Evolutionary conservation across 2,888 invertebrate genomes (phyloP).

Genomic region (Brachynemurus nebulosus): DNA sequence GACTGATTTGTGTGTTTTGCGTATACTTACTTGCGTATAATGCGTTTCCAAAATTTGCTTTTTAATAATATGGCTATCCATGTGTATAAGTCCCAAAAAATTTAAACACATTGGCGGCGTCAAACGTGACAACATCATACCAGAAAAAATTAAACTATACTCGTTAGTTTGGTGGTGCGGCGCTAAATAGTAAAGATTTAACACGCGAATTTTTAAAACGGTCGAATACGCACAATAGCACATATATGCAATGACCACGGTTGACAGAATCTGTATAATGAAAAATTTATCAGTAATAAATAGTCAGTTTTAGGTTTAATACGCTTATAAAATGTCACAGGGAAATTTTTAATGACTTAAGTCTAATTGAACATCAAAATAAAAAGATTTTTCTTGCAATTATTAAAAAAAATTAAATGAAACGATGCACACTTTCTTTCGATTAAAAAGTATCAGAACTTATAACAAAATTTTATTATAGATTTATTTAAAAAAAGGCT

Average conservation of each 20-base stretch:
- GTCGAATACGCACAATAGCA: constrained; percentile 98
- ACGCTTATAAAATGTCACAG: too few species aligned
- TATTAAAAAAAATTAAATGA: too few species aligned
- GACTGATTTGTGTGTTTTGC: too few species aligned
- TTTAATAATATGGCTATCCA: constrained; percentile 91
- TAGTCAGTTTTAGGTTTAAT: too few species aligned
- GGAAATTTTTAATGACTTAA: too few species aligned
- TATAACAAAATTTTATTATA: too few species aligned
- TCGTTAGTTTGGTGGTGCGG: constrained; percentile 98
- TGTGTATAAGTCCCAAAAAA: constrained; percentile 92
- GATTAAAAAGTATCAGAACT: too few species aligned
- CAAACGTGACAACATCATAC: constrained; percentile 93
- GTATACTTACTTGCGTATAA: constrained; percentile 73
- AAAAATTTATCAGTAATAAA: too few species aligned
- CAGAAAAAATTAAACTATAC: constrained; percentile 95
- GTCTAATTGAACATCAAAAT: too few species aligned
- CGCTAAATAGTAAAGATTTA: constrained; percentile 94
- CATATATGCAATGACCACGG: constrained; percentile 82
- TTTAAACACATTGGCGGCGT: constrained; percentile 98
- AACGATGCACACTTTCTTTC: too few species aligned
- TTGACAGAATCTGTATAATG: constrained; percentile 84
- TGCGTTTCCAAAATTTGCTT: constrained; percentile 72
- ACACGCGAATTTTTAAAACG: constrained; percentile 85
- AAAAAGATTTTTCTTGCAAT: too few species aligned
- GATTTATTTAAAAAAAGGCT: too few species aligned